Evolutionary conservation across 2,797 vertebrate genomes (phyloP).

Genomic region (Catharus ustulatus): DNA sequence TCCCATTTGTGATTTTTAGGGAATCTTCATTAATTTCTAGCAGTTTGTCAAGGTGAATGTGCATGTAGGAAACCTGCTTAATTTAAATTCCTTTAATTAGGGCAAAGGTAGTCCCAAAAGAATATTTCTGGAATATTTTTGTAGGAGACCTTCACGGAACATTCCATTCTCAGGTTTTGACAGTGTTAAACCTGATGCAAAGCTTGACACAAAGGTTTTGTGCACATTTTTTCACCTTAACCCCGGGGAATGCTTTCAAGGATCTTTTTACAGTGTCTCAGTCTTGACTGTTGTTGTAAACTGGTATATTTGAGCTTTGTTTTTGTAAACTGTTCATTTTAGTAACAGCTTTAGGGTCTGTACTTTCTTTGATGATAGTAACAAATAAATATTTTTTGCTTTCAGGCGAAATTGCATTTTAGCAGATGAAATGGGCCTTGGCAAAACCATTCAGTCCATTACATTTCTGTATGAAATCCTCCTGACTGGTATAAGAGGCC

Average conservation of each 20-base stretch:
- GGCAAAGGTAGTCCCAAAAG: background rate
- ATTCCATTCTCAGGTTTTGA: background rate
- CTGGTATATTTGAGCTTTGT: background rate
- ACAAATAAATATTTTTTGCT: slow-evolving; percentile 53
- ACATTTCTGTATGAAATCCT: slow-evolving; percentile 95
- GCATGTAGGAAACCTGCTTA: background rate
- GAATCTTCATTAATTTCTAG: background rate
- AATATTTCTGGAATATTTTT: background rate
- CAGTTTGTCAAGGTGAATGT: background rate
- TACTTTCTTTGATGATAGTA: background rate
- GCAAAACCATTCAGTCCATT: slow-evolving; percentile 99
- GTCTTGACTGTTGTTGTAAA: background rate
- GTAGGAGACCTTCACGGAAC: background rate
- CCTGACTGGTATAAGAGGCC: slow-evolving; percentile 87
- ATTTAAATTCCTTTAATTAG: background rate
- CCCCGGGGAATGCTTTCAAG: background rate
- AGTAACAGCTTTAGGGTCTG: background rate
- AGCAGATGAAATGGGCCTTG: slow-evolving; percentile 99
- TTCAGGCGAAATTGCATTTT: slow-evolving; percentile 97
- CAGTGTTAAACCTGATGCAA: background rate
- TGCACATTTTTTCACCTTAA: background rate
- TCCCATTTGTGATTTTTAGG: background rate
- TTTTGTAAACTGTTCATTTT: background rate
- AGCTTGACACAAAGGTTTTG: background rate
- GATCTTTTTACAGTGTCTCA: background rate